phyloP scores from a whole-genome alignment of 2,888 invertebrate genomes.

The Ganaspis brasiliensis region DNA sequence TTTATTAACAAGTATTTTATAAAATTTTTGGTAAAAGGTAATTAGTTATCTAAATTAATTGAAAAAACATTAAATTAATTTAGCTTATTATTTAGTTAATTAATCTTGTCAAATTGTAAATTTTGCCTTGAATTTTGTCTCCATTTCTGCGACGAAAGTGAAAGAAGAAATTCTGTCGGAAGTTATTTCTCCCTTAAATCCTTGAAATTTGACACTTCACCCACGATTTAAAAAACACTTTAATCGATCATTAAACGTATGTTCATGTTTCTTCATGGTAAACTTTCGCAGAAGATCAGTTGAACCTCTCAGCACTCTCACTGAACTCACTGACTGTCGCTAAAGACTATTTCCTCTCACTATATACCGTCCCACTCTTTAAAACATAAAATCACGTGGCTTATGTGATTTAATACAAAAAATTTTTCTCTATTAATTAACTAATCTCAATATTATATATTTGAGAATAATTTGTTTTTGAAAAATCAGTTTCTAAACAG shows the following conservation, averaged over 20 bases:
- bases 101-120: background rate
- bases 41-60: too few species aligned
- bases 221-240: constrained; percentile 24
- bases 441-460: too few species aligned
- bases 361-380: constrained; percentile 77
- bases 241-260: constrained; percentile 9
- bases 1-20: too few species aligned
- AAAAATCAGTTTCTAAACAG: too few species aligned
- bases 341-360: constrained; percentile 76
- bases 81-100: too few species aligned
- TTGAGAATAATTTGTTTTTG: too few species aligned
- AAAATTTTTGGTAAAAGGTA: too few species aligned
- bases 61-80: too few species aligned
- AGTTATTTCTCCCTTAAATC: background rate
- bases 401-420: background rate
- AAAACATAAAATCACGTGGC: constrained; percentile 19
- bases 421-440: background rate
- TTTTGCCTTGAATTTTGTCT: constrained; percentile 39
- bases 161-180: constrained; percentile 1
- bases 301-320: constrained; percentile 79
- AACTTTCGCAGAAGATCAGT: constrained; percentile 73
- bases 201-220: constrained; percentile 27
- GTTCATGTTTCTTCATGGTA: constrained; percentile 75
- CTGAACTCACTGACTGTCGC: constrained; percentile 78
- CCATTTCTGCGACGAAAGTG: constrained; percentile 14